Conservation (phyloP, 30 jellyfish, hydroid and myxozoan genomes). For the Aurelia coerulea region DNA sequence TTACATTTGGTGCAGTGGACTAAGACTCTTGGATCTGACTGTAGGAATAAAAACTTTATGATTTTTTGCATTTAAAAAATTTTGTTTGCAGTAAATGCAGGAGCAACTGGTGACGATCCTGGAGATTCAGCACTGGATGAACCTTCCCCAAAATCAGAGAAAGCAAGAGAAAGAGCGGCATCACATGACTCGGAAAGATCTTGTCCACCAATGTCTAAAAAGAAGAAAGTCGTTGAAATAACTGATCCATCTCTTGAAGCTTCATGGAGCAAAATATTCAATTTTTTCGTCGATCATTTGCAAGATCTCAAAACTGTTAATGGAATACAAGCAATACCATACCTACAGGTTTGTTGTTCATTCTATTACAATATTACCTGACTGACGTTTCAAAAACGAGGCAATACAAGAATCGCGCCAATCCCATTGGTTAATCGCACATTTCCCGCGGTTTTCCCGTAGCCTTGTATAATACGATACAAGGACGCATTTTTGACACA, state of each 20-base stretch:
- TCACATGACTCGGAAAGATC: slow-evolving; percentile 61
- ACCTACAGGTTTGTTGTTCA: slow-evolving; percentile 73
- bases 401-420: too few relatives aligned
- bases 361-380: neutral
- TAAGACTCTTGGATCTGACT: too few relatives aligned
- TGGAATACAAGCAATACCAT: slow-evolving; percentile 94
- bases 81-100: neutral
- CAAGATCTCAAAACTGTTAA: slow-evolving; percentile 71
- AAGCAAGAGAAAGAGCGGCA: slow-evolving; percentile 16
- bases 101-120: neutral
- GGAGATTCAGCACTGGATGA: neutral
- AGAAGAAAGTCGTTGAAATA: slow-evolving; percentile 55
- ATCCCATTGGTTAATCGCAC: too few relatives aligned
- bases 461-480: too few relatives aligned
- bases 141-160: neutral
- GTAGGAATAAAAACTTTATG: too few relatives aligned
- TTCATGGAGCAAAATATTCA: slow-evolving; percentile 72
- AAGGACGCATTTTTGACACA: too few relatives aligned
- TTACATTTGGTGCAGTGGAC: too few relatives aligned
- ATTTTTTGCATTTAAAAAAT: too few relatives aligned
- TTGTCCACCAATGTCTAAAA: slow-evolving; percentile 42
- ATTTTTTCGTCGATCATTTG: slow-evolving; percentile 64
- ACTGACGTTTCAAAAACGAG: too few relatives aligned
- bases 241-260: slow-evolving; percentile 69
- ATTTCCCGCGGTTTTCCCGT: too few relatives aligned